Evolutionary conservation across 2,888 invertebrate genomes (phyloP).

Genomic region (Linnaemya vulpina): DNA sequence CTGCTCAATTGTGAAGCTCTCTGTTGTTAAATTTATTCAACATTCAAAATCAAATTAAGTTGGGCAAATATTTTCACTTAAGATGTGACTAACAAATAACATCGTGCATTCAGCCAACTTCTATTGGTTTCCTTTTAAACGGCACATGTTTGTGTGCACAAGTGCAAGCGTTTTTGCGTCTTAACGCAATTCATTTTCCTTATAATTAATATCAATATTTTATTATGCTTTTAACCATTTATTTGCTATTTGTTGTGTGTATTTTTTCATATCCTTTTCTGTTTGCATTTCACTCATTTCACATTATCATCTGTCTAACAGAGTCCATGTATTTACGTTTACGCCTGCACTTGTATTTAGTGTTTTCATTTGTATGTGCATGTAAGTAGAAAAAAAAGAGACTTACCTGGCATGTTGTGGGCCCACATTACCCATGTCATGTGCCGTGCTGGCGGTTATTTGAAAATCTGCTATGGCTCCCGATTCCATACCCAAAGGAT

Average conservation of each 20-base stretch:
- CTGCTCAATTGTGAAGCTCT: no score
- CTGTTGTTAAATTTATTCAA: no score
- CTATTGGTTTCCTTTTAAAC: no score
- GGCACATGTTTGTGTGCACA: no score
- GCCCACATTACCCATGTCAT: slow-evolving; percentile 91
- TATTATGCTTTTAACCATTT: slow-evolving; percentile 30
- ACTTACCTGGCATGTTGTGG: slow-evolving; percentile 91
- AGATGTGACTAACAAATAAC: no score
- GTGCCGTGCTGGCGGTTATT: slow-evolving; percentile 91
- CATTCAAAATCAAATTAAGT: no score
- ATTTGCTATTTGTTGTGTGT: not conserved
- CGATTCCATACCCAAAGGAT: slow-evolving; percentile 91
- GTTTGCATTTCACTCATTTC: slow-evolving; percentile 4
- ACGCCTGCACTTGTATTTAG: slow-evolving; percentile 4
- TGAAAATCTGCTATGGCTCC: slow-evolving; percentile 90
- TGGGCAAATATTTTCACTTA: no score
- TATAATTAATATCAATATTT: no score
- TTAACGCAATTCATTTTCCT: no score
- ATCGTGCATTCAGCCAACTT: no score
- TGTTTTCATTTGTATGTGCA: not conserved
- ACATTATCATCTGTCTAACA: slow-evolving; percentile 49
- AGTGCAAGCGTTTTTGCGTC: no score
- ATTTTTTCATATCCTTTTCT: not conserved
- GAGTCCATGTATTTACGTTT: slow-evolving; percentile 33
- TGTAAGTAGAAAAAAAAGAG: slow-evolving; percentile 40